Percentiles rank a stretch among this genome's conserved stretches.
Conservation (phyloP, 2,113 vertebrate species). For the Mus pahari region DNA sequence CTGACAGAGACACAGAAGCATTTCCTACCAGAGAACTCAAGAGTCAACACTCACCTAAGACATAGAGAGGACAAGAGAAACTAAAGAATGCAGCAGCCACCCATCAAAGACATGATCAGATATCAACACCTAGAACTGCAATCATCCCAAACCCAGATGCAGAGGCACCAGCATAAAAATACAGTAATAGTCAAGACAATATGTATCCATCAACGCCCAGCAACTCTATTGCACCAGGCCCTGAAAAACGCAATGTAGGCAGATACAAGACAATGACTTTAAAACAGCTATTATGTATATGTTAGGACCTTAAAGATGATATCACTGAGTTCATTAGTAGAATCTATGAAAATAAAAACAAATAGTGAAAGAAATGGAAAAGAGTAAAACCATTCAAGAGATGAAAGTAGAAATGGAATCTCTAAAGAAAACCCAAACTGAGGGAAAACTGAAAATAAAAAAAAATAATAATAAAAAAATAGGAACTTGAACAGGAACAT, state of each 20-base stretch:
- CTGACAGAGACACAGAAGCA: not conserved
- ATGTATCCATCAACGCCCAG: not conserved
- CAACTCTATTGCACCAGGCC: not conserved
- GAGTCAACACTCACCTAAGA: not conserved
- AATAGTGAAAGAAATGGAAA: not conserved
- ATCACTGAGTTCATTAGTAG: not conserved
- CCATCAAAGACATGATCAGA: not conserved
- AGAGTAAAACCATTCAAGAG: not conserved
- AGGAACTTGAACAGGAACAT: not conserved
- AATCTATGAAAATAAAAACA: not conserved
- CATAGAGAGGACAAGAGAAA: not conserved
- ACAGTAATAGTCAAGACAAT: not conserved
- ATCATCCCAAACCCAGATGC: not conserved
- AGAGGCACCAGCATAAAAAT: not conserved
- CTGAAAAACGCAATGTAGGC: not conserved
- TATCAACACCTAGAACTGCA: not conserved
- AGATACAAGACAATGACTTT: not conserved
- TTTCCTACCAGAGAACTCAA: not conserved
- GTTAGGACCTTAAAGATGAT: not conserved
- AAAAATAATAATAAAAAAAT: too few relatives aligned
- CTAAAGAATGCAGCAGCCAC: not conserved
- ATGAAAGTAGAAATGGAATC: not conserved
- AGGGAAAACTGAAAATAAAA: not conserved
- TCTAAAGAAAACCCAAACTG: not conserved
- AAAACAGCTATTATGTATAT: not conserved